Evolutionary conservation across 1,140 invertebrate genomes (phyloP), one percentile per base, ranked within the genome.

Genomic region (Drosophila biarmipes): DNA sequence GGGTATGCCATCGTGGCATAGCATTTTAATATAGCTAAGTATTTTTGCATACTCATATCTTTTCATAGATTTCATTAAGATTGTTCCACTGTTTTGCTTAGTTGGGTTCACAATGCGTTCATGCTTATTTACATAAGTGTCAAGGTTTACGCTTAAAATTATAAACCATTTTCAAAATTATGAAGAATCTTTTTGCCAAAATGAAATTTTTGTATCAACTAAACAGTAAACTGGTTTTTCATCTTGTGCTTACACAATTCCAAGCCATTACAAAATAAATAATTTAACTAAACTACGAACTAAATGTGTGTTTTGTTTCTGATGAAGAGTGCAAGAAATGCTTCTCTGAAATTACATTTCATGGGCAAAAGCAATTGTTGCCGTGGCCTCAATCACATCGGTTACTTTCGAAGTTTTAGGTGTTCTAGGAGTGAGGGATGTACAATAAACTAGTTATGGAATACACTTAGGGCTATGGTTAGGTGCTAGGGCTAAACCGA

Each of bases 171-270:
- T 75, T 49, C 43, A 72, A 76, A 91, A 91, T 76, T 78, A 87
- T 84, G 90, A 87, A 91, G 90, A 91, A 91, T 91, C 90, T 91
- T 91, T 91, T 91, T 91, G 90, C 90, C 79, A 91, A 91, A 91
- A 75, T 40, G 80, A 90, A 89, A 82, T 86, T 79, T 79, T 69
- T 74, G 53, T 68, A 53, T 58, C 63, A 48, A 71, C 51, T 56
- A 48, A 55, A 55, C 29, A 37, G 34, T 45, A 27, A 42, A 69
- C 66, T 49, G 29, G 24, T 52, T 35, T 52, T 35, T 56, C 35
- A 52, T 24, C 14, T 45, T 76, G 45, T 55, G 48, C 55, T 51
- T 80, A 61, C 51, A 84, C 71, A 87, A 63, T 66, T 63, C 51
- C 64, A 56, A 69, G 46, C 38, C 34, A 52, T 80, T 79, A 85